Evolutionary conservation across 2,797 vertebrate genomes (phyloP).

Genomic region (Danio choprae): DNA sequence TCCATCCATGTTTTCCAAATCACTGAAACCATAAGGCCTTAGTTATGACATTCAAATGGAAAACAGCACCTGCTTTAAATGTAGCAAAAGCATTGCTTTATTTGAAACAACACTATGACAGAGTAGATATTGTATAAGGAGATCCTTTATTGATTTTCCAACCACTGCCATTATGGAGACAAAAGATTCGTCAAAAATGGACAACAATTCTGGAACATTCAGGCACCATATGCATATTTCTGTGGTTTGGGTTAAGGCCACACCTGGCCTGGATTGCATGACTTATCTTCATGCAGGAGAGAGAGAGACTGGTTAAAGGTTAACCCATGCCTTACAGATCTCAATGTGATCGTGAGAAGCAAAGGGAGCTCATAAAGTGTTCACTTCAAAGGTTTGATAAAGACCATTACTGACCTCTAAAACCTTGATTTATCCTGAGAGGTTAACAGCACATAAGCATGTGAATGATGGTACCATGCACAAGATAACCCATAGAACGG

Average conservation of each 20-base stretch:
- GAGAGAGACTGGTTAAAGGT: slow-evolving; percentile 69
- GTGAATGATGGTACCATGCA: slow-evolving; percentile 20
- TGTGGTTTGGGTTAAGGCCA: slow-evolving; percentile 56
- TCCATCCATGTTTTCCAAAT: not conserved
- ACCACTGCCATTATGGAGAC: not conserved
- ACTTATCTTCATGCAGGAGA: slow-evolving; percentile 59
- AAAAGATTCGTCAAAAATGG: not conserved
- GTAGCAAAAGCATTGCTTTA: not conserved
- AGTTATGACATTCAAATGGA: not conserved
- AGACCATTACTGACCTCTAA: slow-evolving; percentile 13
- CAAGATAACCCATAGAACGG: slow-evolving; percentile 13
- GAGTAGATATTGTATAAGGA: not conserved
- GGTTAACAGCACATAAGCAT: not conserved
- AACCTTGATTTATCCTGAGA: slow-evolving; percentile 13
- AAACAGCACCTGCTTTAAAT: not conserved
- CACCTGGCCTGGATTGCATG: slow-evolving; percentile 59
- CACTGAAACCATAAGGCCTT: not conserved
- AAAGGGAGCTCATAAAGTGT: not conserved
- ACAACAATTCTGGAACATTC: not conserved
- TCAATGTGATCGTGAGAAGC: not conserved
- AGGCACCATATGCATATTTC: not conserved
- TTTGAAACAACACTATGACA: not conserved
- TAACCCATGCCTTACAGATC: slow-evolving; percentile 60
- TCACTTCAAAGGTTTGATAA: slow-evolving; percentile 32
- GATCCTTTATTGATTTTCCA: not conserved